A percentile compares a stretch with the other conserved stretches of the same genome.
Conservation (phyloP, 2,113 vertebrate genomes). For the Sebastes fasciatus region DNA sequence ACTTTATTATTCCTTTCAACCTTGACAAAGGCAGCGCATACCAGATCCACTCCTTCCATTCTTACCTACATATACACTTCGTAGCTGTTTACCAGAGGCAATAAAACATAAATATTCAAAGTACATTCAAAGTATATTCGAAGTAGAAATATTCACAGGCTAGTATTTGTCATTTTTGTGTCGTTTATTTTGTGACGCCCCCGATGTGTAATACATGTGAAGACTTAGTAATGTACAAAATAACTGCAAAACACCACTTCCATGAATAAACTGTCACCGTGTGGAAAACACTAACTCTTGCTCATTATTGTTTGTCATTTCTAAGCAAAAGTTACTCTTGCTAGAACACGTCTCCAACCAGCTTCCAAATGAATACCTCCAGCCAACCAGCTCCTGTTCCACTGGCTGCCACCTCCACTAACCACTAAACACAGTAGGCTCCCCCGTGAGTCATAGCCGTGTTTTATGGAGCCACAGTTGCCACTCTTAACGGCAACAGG, state of each 20-base stretch:
- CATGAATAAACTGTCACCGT: background rate
- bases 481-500: conserved; percentile 69
- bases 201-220: no score
- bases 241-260: background rate
- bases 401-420: conserved; percentile 70
- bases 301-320: conserved; percentile 16
- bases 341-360: conserved; percentile 42
- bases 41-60: no score
- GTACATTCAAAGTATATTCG: no score
- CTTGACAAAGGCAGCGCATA: no score
- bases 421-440: conserved; percentile 74
- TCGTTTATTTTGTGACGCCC: no score
- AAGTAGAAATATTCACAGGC: no score
- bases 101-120: no score
- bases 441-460: conserved; percentile 67
- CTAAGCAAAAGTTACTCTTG: background rate
- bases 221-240: background rate
- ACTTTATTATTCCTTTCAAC: no score
- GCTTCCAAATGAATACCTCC: conserved; percentile 43
- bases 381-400: conserved; percentile 64
- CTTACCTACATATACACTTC: no score
- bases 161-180: no score
- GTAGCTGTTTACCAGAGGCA: no score
- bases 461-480: conserved; percentile 77
- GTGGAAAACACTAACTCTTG: background rate